Conservation (phyloP, 2,797 vertebrate genomes). For the Myripristis jacobus region DNA sequence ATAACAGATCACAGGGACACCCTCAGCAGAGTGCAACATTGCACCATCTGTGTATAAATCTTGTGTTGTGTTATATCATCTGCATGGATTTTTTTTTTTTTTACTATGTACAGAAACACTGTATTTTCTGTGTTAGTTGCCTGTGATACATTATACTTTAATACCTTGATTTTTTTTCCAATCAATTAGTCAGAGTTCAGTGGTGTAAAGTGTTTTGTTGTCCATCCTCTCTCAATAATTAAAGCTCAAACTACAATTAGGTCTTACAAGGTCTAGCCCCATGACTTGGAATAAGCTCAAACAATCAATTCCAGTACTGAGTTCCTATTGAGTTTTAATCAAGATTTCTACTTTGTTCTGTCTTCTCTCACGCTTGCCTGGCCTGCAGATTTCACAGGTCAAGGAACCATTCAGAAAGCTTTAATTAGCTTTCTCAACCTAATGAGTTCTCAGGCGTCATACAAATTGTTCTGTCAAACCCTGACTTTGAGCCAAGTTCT, state of each 20-base stretch:
- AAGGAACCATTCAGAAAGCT: conserved; percentile 78
- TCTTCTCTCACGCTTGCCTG: conserved; percentile 63
- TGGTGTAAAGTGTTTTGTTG: conserved; percentile 21
- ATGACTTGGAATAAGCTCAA: conserved; percentile 52
- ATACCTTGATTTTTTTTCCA: conserved; percentile 7
- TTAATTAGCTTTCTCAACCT: conserved; percentile 81
- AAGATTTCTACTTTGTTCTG: conserved; percentile 71
- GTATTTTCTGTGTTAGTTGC: background rate
- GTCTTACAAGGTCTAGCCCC: conserved; percentile 27
- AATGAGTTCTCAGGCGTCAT: conserved; percentile 76
- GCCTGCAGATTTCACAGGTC: conserved; percentile 76
- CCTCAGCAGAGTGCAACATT: conserved; percentile 7
- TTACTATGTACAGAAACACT: no score
- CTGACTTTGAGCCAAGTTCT: conserved; percentile 73
- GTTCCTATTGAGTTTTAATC: conserved; percentile 75
- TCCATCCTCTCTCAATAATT: conserved; percentile 17
- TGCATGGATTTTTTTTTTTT: background rate
- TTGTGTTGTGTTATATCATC: background rate
- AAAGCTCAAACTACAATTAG: conserved; percentile 47
- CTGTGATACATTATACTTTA: background rate
- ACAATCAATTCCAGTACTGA: conserved; percentile 67
- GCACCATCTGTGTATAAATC: background rate
- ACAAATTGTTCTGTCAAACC: conserved; percentile 81
- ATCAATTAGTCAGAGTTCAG: conserved; percentile 27
- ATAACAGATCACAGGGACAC: conserved; percentile 34